Evolutionary conservation across 2,113 vertebrate genomes (phyloP).

Genomic region (Polypterus bichir): DNA sequence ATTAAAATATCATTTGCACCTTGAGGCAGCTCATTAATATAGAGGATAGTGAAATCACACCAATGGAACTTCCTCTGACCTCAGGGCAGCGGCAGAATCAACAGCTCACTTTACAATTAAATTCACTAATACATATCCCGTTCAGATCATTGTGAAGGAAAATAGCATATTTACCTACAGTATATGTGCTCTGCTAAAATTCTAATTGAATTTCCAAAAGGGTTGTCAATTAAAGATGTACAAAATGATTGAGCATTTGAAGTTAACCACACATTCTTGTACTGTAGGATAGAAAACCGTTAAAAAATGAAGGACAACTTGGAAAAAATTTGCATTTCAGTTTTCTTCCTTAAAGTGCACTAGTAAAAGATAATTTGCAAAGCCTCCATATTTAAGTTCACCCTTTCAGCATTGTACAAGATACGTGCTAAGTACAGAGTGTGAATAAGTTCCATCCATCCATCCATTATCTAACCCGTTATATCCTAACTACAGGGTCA

Average conservation of each 20-base stretch:
- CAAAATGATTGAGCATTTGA: not conserved
- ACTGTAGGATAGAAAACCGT: no score
- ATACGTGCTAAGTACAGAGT: no score
- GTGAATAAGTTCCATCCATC: no score
- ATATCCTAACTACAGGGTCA: no score
- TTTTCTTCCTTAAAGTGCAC: no score
- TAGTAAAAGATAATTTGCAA: no score
- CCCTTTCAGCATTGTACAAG: no score
- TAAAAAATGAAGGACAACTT: no score
- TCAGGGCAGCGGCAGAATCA: slow-evolving; percentile 53
- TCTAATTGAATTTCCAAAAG: slow-evolving; percentile 52
- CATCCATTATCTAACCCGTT: no score
- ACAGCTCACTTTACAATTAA: slow-evolving; percentile 49
- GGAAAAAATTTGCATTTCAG: no score
- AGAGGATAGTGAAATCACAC: slow-evolving; percentile 60
- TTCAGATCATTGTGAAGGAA: slow-evolving; percentile 54
- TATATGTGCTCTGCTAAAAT: slow-evolving; percentile 17
- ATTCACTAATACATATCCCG: slow-evolving; percentile 42
- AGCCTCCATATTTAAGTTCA: no score
- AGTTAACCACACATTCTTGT: no score
- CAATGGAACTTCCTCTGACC: slow-evolving; percentile 66
- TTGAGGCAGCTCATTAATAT: slow-evolving; percentile 95
- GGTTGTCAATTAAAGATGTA: not conserved
- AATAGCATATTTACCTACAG: slow-evolving; percentile 41
- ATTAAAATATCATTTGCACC: slow-evolving; percentile 97